These are phyloP conservation scores for Ectemnius cavifrons DNA, from an alignment of 2,888 invertebrate genomes.

Conservation along the genomic window DNA sequence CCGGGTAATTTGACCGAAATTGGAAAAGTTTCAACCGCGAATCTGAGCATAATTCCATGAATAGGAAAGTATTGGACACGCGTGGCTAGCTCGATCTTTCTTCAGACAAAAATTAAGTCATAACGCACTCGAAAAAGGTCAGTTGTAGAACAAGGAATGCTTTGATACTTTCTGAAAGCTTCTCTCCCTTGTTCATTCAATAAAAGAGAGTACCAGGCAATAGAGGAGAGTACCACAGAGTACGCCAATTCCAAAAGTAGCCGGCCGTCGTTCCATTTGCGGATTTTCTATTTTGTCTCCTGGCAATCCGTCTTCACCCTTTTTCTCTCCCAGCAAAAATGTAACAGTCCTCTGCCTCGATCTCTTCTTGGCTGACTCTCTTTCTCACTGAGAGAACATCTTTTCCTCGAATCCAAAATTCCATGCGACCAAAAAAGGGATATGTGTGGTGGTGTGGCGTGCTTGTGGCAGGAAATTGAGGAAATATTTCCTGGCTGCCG, in stretches of 20 bases:
- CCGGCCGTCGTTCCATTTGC: constrained; percentile 42
- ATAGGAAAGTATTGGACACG: constrained; percentile 5
- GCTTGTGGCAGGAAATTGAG: constrained; percentile 19
- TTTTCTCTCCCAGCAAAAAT: constrained; percentile 7
- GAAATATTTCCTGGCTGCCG: constrained; percentile 61
- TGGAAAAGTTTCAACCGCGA: too few relatives aligned
- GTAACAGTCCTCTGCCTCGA: constrained; percentile 5
- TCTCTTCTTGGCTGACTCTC: constrained; percentile 13
- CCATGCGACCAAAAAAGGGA: too few relatives aligned
- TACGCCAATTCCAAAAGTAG: constrained; percentile 18
- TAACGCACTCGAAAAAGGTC: too few relatives aligned
- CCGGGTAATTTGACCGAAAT: too few relatives aligned
- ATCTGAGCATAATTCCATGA: too few relatives aligned
- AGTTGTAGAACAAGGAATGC: too few relatives aligned
- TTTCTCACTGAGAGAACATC: background rate
- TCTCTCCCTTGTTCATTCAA: constrained; percentile 31
- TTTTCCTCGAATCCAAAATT: too few relatives aligned
- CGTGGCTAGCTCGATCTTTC: background rate
- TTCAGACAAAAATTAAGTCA: too few relatives aligned
- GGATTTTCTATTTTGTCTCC: constrained; percentile 43
- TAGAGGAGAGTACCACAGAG: constrained; percentile 22
- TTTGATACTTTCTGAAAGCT: too few relatives aligned
- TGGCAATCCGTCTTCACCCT: constrained; percentile 16
- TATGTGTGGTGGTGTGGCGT: background rate
- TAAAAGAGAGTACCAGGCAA: constrained; percentile 26